Percentiles rank a stretch among this genome's conserved stretches.
Evolutionary conservation across 2,113 vertebrate genomes (phyloP).

Genomic region (Procapra przewalskii): DNA sequence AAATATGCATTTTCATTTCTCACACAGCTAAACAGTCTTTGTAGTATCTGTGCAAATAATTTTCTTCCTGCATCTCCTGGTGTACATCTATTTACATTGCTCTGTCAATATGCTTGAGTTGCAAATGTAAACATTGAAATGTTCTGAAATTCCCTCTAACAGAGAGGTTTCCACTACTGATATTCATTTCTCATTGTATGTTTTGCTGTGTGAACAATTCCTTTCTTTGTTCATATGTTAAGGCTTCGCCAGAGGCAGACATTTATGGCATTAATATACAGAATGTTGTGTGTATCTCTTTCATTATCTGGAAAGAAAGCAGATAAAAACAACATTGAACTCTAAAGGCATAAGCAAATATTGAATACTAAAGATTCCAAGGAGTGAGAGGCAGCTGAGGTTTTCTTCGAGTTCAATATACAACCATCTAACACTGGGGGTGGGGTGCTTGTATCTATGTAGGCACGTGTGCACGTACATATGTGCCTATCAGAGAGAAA

Average conservation of each 20-base stretch:
- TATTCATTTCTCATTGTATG: conserved; percentile 29
- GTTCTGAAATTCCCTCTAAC: conserved; percentile 56
- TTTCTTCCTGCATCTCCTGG: not conserved
- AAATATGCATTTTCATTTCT: conserved; percentile 49
- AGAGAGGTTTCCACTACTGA: conserved; percentile 44
- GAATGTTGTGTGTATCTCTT: conserved; percentile 60
- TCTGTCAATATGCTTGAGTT: conserved; percentile 69
- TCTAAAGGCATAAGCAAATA: conserved; percentile 44
- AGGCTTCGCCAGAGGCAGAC: conserved; percentile 50
- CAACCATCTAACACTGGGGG: not conserved
- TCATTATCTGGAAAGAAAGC: conserved; percentile 61
- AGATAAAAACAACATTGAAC: conserved; percentile 69
- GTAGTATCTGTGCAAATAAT: conserved; percentile 46
- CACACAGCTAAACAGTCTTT: conserved; percentile 53
- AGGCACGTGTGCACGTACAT: accelerated
- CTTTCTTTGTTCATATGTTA: conserved; percentile 53
- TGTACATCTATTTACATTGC: conserved; percentile 47
- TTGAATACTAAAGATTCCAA: conserved; percentile 60
- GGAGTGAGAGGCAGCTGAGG: not conserved
- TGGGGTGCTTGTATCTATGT: not conserved
- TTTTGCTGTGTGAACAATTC: conserved; percentile 41
- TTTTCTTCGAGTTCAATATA: conserved; percentile 31
- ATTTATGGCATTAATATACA: conserved; percentile 61
- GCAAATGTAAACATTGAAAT: conserved; percentile 71
- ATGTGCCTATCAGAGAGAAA: not conserved